Conservation (phyloP, 2,888 invertebrate genomes). For the Sarcophaga rosellei region DNA sequence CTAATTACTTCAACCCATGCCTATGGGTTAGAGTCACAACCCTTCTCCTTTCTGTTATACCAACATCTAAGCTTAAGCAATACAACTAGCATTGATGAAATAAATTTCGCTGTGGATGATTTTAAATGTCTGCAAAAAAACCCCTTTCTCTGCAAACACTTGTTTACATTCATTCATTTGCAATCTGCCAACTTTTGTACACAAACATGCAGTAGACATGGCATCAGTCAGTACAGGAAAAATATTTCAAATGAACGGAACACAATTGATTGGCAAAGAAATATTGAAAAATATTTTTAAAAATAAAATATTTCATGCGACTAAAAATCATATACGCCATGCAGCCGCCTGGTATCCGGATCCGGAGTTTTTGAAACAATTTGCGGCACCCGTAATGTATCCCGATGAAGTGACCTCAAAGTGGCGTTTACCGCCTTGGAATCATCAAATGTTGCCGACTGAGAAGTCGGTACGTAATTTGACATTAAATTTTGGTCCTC, state of each 20-base stretch:
- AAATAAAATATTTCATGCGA: neutral
- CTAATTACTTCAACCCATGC: too few species aligned
- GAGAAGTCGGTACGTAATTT: slow-evolving; percentile 59
- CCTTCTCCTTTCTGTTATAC: too few species aligned
- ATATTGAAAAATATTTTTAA: neutral
- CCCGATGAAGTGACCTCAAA: slow-evolving; percentile 83
- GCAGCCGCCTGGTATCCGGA: slow-evolving; percentile 84
- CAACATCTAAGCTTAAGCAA: too few species aligned
- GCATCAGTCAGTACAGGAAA: neutral
- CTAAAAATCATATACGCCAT: neutral
- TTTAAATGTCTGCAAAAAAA: too few species aligned
- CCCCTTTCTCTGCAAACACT: too few species aligned
- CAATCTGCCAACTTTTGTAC: too few species aligned
- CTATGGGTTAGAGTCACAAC: too few species aligned
- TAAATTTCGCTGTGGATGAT: too few species aligned
- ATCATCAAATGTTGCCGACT: slow-evolving; percentile 74
- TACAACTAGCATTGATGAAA: too few species aligned
- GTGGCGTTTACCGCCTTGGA: slow-evolving; percentile 86
- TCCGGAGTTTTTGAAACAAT: slow-evolving; percentile 83
- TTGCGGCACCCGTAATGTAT: slow-evolving; percentile 83
- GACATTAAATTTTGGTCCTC: slow-evolving; percentile 91
- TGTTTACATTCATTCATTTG: too few species aligned
- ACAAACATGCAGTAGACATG: slow-evolving; percentile 10
- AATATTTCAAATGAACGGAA: slow-evolving; percentile 26
- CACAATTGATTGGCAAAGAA: neutral